Conservation (phyloP, 2,797 vertebrate species). For the Discoglossus pictus region DNA sequence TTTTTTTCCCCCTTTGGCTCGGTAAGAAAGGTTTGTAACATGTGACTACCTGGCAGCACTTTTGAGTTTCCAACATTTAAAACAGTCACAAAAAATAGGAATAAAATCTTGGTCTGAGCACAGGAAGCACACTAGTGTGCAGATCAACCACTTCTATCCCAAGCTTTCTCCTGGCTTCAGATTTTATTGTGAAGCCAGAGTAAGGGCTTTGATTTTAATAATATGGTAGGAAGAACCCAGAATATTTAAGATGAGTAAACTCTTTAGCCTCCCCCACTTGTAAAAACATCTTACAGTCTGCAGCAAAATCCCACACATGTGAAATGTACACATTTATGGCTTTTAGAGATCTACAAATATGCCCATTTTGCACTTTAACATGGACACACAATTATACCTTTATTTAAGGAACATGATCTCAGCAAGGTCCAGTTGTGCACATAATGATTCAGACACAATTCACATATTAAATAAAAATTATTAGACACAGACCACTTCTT, state of each 20-base stretch:
- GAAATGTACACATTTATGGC: not conserved
- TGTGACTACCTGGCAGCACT: slow-evolving; percentile 35
- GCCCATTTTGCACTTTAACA: no score
- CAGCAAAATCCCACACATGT: not conserved
- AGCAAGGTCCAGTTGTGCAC: no score
- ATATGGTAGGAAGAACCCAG: slow-evolving; percentile 25
- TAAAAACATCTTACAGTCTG: slow-evolving; percentile 27
- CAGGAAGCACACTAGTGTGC: slow-evolving; percentile 20
- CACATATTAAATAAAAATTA: no score
- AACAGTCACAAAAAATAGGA: slow-evolving; percentile 41
- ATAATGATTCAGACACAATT: no score
- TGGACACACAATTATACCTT: no score
- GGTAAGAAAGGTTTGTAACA: slow-evolving; percentile 38
- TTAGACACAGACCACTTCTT: no score
- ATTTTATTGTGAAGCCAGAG: slow-evolving; percentile 30
- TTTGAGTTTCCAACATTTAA: slow-evolving; percentile 46
- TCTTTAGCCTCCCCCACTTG: slow-evolving; percentile 15
- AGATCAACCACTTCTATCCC: slow-evolving; percentile 26
- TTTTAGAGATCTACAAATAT: no score
- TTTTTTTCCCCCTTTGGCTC: not conserved
- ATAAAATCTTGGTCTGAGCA: slow-evolving; percentile 53
- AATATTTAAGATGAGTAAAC: slow-evolving; percentile 13
- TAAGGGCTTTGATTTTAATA: slow-evolving; percentile 21
- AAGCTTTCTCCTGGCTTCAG: slow-evolving; percentile 30
- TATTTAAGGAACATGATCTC: no score